phyloP scores from a whole-genome alignment of 1,140 invertebrate genomes.

The Aphelenchoides avenae region DNA sequence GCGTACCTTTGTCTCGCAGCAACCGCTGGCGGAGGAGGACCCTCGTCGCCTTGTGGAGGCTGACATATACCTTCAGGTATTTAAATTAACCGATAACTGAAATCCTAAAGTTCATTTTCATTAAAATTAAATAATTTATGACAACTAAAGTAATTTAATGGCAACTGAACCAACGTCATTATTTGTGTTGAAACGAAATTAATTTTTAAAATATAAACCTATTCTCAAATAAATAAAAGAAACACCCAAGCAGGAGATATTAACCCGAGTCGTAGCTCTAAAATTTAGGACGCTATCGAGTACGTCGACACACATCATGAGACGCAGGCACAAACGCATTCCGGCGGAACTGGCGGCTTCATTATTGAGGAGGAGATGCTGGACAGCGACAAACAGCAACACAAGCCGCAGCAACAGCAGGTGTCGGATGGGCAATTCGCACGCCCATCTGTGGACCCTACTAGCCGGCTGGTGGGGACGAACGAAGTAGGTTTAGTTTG shows the following conservation, averaged over 20 bases:
- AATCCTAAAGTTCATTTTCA: too few species aligned
- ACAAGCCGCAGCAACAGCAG: slow-evolving; percentile 8
- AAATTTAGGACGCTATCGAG: slow-evolving; percentile 18
- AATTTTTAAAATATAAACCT: too few species aligned
- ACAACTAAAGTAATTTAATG: too few species aligned
- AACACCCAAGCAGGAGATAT: not conserved
- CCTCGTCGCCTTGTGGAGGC: slow-evolving; percentile 19
- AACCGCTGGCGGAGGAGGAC: slow-evolving; percentile 15
- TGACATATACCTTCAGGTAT: slow-evolving; percentile 30
- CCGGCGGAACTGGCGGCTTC: slow-evolving; percentile 32
- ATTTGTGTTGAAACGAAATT: not conserved
- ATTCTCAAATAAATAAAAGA: not conserved
- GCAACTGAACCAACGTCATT: too few species aligned
- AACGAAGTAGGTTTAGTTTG: slow-evolving; percentile 41
- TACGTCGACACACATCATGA: slow-evolving; percentile 17
- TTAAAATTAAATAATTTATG: too few species aligned
- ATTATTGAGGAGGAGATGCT: slow-evolving; percentile 55
- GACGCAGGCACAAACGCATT: not conserved
- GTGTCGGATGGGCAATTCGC: not conserved
- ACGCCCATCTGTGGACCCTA: slow-evolving; percentile 31
- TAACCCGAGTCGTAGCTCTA: slow-evolving; percentile 11
- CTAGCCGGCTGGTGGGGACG: slow-evolving; percentile 40
- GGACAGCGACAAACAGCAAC: slow-evolving; percentile 23
- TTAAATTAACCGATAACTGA: too few species aligned
- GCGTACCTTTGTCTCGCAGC: not conserved